A percentile compares a stretch with the other conserved stretches of the same genome.
phyloP scores from a whole-genome alignment of 2,797 vertebrate species.

The Microctenopoma stevenorrisi region DNA sequence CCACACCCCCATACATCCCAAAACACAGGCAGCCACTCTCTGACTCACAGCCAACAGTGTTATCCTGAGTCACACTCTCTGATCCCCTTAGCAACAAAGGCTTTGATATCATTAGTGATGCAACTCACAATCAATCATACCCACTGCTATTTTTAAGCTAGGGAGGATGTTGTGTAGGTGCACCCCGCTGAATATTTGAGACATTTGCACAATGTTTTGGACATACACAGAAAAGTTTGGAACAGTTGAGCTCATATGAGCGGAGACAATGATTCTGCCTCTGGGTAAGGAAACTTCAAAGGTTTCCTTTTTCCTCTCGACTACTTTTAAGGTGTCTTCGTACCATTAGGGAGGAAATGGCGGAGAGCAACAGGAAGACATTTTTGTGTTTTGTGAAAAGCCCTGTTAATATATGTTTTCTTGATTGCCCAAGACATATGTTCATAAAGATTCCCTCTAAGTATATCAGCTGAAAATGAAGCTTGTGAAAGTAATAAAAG shows the following conservation, averaged over 20 bases:
- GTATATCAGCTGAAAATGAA: background rate
- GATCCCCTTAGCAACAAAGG: slow-evolving; percentile 57
- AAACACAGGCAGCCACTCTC: slow-evolving; percentile 52
- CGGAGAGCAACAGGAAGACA: slow-evolving; percentile 1
- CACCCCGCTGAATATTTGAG: slow-evolving; percentile 22
- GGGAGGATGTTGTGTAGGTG: slow-evolving; percentile 43
- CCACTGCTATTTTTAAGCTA: slow-evolving; percentile 66
- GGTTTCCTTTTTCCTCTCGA: slow-evolving; percentile 13
- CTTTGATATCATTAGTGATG: slow-evolving; percentile 48
- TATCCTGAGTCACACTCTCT: slow-evolving; percentile 61
- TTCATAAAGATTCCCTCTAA: background rate
- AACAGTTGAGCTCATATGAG: slow-evolving; percentile 9
- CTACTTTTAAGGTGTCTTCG: slow-evolving; percentile 28
- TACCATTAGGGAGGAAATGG: slow-evolving; percentile 1
- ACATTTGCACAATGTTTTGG: no score
- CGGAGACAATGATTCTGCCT: slow-evolving; percentile 8
- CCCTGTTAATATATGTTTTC: background rate
- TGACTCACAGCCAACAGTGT: slow-evolving; percentile 55
- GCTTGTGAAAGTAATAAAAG: background rate
- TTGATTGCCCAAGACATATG: background rate
- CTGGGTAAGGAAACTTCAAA: slow-evolving; percentile 8
- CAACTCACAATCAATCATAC: slow-evolving; percentile 69
- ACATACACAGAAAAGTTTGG: background rate
- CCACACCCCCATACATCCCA: slow-evolving; percentile 54
- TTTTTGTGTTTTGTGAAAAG: background rate